Evolutionary conservation across 2,113 vertebrate genomes (phyloP).

Genomic region (Motacilla alba): DNA sequence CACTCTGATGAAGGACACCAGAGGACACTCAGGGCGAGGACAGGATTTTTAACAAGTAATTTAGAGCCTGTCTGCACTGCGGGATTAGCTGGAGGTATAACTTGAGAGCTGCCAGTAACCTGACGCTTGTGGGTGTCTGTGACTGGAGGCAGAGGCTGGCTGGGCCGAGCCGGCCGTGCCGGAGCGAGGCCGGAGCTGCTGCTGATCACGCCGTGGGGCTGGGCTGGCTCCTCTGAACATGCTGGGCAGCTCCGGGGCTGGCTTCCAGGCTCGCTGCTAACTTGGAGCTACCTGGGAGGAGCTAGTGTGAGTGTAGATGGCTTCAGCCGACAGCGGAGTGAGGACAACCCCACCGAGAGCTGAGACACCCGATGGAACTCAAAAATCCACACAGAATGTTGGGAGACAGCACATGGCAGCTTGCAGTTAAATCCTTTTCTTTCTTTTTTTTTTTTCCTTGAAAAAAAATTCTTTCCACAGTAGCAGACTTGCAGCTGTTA

Average conservation of each 20-base stretch:
- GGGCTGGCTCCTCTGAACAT: background rate
- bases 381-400: background rate
- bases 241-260: background rate
- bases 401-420: conserved; percentile 17
- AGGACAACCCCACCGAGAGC: background rate
- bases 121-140: background rate
- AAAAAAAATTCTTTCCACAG: conserved; percentile 69
- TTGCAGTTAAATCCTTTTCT: conserved; percentile 17
- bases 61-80: background rate
- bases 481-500: conserved; percentile 72
- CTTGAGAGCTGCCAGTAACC: background rate
- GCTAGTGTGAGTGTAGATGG: background rate
- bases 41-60: conserved; percentile 30
- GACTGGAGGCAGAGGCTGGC: background rate
- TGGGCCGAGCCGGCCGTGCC: background rate
- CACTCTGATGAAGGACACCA: background rate
- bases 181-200: background rate
- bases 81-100: background rate
- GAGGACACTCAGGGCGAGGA: background rate
- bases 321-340: background rate
- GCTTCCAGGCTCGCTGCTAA: background rate
- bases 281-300: background rate
- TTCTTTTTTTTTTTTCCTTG: background rate
- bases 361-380: background rate
- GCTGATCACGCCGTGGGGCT: background rate